Conservation (phyloP, 2,797 vertebrate genomes). For the Vultur gryphus region DNA sequence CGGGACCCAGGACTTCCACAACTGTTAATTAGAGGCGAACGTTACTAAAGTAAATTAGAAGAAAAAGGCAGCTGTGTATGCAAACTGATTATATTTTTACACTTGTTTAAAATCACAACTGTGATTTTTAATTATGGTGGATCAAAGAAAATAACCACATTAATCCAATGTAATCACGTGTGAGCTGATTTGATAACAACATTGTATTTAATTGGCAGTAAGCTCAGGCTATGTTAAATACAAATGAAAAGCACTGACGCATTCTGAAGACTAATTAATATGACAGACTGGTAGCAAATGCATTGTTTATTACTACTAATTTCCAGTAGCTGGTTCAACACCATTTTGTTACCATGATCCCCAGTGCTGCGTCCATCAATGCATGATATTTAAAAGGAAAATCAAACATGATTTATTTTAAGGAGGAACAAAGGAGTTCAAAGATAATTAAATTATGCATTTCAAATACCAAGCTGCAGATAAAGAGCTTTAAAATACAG, state of each 20-base stretch:
- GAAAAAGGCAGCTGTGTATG: slow-evolving; percentile 26
- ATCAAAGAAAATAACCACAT: slow-evolving; percentile 55
- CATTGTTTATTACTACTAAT: slow-evolving; percentile 54
- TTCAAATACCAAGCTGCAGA: slow-evolving; percentile 46
- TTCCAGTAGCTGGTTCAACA: slow-evolving; percentile 53
- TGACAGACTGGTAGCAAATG: slow-evolving; percentile 49
- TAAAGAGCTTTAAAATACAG: slow-evolving; percentile 24
- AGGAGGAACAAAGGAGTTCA: slow-evolving; percentile 21
- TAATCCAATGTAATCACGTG: slow-evolving; percentile 52
- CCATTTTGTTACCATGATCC: slow-evolving; percentile 38
- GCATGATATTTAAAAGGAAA: slow-evolving; percentile 32
- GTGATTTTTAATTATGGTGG: slow-evolving; percentile 58
- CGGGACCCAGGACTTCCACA: not conserved
- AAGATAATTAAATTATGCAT: slow-evolving; percentile 50
- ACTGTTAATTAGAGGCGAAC: slow-evolving; percentile 27
- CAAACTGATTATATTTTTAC: slow-evolving; percentile 61
- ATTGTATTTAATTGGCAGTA: slow-evolving; percentile 50
- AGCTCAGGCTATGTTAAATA: slow-evolving; percentile 43
- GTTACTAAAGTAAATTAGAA: slow-evolving; percentile 46
- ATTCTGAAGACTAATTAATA: slow-evolving; percentile 54
- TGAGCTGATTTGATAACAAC: slow-evolving; percentile 53
- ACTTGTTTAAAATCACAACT: slow-evolving; percentile 61
- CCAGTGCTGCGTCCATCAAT: slow-evolving; percentile 1
- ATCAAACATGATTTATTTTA: slow-evolving; percentile 37
- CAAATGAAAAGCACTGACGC: slow-evolving; percentile 55